Conservation (phyloP, 1,140 invertebrate species). For the Cyrtorhinus lividipennis region DNA sequence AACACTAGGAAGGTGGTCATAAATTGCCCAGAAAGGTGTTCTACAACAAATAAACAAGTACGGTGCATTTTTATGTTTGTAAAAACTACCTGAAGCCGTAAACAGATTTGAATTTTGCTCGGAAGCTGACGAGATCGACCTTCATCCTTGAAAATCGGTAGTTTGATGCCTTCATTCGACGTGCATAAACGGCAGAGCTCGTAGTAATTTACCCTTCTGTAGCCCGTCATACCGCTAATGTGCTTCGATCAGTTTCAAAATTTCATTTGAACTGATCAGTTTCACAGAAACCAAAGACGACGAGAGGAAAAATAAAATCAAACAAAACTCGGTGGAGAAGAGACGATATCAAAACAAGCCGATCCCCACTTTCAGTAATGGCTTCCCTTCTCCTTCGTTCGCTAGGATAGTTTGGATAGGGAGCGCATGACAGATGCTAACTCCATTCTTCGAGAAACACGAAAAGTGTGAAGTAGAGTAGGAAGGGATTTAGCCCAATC, state of each 20-base stretch:
- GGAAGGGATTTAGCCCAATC: too few relatives aligned
- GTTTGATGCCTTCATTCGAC: conserved; percentile 44
- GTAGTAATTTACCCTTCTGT: conserved; percentile 47
- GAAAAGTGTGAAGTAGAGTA: too few relatives aligned
- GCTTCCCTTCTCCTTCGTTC: neutral
- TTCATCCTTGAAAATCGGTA: conserved; percentile 49
- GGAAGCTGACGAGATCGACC: conserved; percentile 44
- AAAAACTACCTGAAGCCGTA: conserved; percentile 47
- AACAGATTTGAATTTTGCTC: conserved; percentile 45
- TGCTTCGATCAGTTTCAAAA: neutral
- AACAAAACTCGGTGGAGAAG: neutral
- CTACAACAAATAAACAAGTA: too few relatives aligned
- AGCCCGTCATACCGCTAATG: conserved; percentile 39
- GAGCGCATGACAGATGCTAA: neutral
- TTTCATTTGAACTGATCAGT: too few relatives aligned
- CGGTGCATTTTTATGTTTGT: too few relatives aligned
- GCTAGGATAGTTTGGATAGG: too few relatives aligned
- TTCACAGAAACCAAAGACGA: too few relatives aligned
- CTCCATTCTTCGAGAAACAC: too few relatives aligned
- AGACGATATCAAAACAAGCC: neutral
- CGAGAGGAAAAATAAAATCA: neutral
- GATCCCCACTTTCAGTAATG: neutral
- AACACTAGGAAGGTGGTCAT: too few relatives aligned
- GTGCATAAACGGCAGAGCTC: conserved; percentile 54
- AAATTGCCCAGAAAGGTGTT: too few relatives aligned